phyloP scores from a whole-genome alignment of 2,113 vertebrate genomes.

The Zapornia atra region DNA sequence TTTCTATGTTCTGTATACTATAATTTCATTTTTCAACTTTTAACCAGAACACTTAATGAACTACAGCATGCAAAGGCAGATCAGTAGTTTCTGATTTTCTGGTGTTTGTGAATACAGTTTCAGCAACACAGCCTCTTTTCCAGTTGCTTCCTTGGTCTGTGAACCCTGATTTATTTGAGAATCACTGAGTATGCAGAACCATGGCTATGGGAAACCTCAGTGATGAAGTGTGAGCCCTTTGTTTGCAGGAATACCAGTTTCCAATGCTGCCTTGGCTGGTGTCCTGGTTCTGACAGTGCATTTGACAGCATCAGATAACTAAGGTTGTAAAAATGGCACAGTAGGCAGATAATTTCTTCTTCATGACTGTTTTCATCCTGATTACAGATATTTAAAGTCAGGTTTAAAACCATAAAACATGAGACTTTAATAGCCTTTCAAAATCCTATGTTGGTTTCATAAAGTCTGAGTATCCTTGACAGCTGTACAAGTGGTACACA shows the following conservation, averaged over 20 bases:
- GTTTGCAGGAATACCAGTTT: background rate
- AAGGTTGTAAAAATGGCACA: slow-evolving; percentile 20
- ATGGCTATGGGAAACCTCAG: background rate
- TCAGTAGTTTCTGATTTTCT: background rate
- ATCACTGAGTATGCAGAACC: background rate
- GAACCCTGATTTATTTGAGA: background rate
- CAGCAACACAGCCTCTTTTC: background rate
- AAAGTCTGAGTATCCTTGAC: background rate
- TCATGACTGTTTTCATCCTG: slow-evolving; percentile 7
- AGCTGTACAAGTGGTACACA: background rate
- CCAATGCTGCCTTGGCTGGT: slow-evolving; percentile 4
- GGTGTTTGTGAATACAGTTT: background rate
- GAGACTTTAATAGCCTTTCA: background rate
- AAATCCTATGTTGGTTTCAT: background rate
- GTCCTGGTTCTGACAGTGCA: background rate
- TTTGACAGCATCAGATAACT: slow-evolving; percentile 25
- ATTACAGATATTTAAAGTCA: slow-evolving; percentile 34
- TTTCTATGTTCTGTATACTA: background rate
- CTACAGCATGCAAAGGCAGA: background rate
- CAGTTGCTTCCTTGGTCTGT: background rate
- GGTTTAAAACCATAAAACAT: background rate
- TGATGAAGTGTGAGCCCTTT: slow-evolving; percentile 14
- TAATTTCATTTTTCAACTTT: background rate
- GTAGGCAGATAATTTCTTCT: slow-evolving; percentile 8
- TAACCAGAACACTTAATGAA: background rate